Conservation (phyloP, 2,888 invertebrate species). For the Conchocele bisecta region DNA sequence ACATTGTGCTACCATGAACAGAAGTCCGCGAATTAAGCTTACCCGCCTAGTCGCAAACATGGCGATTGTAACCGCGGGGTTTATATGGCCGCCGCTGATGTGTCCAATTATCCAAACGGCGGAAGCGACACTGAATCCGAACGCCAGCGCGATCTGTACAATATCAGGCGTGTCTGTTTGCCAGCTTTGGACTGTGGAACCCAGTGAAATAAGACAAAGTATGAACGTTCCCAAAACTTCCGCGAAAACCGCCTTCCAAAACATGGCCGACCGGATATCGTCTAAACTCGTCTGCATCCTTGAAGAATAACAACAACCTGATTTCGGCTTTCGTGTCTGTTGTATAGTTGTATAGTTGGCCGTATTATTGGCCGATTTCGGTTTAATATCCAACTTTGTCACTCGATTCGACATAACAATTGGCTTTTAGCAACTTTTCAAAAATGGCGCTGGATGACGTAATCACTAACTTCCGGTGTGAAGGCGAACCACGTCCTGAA, state of each 20-base stretch:
- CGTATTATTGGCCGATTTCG: too few relatives aligned
- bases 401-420: too few relatives aligned
- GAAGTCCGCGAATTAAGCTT: slow-evolving; percentile 88
- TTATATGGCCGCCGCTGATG: slow-evolving; percentile 88
- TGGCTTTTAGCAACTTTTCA: too few relatives aligned
- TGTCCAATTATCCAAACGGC: slow-evolving; percentile 92
- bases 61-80: slow-evolving; percentile 83
- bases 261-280: slow-evolving; percentile 49
- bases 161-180: slow-evolving; percentile 15
- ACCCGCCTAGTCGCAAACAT: slow-evolving; percentile 91
- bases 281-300: slow-evolving; percentile 59
- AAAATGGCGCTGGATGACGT: too few relatives aligned
- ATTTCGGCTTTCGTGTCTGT: too few relatives aligned
- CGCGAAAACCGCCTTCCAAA: slow-evolving; percentile 92
- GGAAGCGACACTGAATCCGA: slow-evolving; percentile 93
- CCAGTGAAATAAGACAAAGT: slow-evolving; percentile 92
- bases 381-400: too few relatives aligned
- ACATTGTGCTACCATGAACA: slow-evolving; percentile 95
- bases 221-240: slow-evolving; percentile 94
- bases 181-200: slow-evolving; percentile 83
- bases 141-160: slow-evolving; percentile 92
- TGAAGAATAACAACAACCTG: slow-evolving; percentile 32
- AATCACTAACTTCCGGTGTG: too few relatives aligned
- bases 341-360: too few relatives aligned
- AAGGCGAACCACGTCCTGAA: too few relatives aligned